phyloP scores from a whole-genome alignment of 2,113 vertebrate genomes.

The Albula goreensis region DNA sequence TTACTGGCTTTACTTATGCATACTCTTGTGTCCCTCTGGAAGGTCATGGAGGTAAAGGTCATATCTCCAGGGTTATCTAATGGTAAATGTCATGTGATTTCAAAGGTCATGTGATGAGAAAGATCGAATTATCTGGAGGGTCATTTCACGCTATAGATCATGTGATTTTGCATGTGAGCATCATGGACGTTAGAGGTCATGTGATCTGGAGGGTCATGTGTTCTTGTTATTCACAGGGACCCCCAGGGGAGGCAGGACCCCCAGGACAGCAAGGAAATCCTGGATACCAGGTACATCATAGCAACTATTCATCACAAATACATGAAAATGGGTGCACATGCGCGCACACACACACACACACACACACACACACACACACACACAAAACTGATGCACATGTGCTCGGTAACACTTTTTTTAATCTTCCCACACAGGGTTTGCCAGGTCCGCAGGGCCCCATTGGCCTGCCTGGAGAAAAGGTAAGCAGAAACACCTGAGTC shows the following conservation, averaged over 20 bases:
- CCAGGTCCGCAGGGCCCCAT: conserved; percentile 84
- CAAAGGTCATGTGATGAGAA: neutral
- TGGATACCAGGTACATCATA: conserved; percentile 75
- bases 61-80: conserved; percentile 12
- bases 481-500: conserved; percentile 44
- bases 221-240: conserved; percentile 69
- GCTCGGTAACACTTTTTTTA: conserved; percentile 43
- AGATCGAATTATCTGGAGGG: neutral
- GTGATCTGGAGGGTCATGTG: no score
- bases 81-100: conserved; percentile 5
- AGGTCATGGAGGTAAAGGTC: conserved; percentile 1
- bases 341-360: neutral
- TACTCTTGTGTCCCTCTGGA: neutral
- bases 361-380: conserved; percentile 20
- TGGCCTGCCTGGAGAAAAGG: conserved; percentile 87
- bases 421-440: conserved; percentile 74
- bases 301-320: neutral
- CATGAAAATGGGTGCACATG: neutral
- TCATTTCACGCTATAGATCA: neutral
- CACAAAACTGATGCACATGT: neutral
- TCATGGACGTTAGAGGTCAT: neutral
- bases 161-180: neutral
- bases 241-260: conserved; percentile 80
- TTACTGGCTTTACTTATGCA: no score
- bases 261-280: conserved; percentile 89